These are phyloP conservation scores for Otis tarda DNA, from an alignment of 2,113 vertebrate genomes.

Conservation along the genomic window DNA sequence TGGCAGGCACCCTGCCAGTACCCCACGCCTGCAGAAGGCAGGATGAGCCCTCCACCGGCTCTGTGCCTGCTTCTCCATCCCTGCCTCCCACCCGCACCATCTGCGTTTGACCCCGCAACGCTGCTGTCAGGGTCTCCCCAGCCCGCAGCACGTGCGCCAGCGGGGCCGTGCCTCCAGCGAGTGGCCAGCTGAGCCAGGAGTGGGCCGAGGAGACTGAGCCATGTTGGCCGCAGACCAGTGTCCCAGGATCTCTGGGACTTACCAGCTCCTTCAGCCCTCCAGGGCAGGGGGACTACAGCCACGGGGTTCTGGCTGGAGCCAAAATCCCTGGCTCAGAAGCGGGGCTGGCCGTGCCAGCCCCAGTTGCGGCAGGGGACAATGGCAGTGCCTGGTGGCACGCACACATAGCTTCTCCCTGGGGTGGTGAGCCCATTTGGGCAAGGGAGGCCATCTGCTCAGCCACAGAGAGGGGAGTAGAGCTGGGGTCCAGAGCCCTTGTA, in stretches of 20 bases:
- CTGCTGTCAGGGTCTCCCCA: not conserved
- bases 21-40: not conserved
- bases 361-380: accelerated
- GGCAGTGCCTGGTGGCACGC: not conserved
- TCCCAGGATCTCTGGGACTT: no score
- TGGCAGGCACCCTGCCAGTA: not conserved
- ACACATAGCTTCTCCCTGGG: not conserved
- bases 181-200: not conserved
- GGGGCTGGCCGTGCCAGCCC: not conserved
- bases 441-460: not conserved
- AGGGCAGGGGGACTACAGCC: not conserved
- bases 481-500: not conserved
- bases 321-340: not conserved
- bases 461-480: not conserved
- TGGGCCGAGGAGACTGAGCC: not conserved
- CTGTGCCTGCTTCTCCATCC: not conserved
- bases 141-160: accelerated
- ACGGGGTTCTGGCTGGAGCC: not conserved
- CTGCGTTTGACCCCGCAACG: not conserved
- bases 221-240: not conserved
- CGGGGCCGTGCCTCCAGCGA: accelerated
- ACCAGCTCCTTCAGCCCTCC: not conserved
- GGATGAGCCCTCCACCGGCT: not conserved
- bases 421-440: accelerated
- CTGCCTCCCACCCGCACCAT: not conserved